phyloP scores from a whole-genome alignment of 2,797 vertebrate genomes.

The Typhlichthys eigenmanni region DNA sequence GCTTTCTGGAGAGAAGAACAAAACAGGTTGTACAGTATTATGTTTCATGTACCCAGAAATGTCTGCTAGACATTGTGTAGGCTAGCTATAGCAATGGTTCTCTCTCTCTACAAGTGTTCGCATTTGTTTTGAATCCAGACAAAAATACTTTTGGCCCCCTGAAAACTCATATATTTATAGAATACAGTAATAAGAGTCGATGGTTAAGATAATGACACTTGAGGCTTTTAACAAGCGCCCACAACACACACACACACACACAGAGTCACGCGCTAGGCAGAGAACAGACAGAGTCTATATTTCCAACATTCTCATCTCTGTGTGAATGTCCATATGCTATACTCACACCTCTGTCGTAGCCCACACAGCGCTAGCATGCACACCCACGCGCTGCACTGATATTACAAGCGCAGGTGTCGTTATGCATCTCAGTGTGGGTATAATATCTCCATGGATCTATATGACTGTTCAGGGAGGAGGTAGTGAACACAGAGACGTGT shows the following conservation, averaged over 20 bases:
- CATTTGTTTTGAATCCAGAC: no score
- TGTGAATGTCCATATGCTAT: constrained; percentile 53
- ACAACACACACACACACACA: not conserved
- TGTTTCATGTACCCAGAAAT: not conserved
- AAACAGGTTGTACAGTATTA: not conserved
- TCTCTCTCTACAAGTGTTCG: no score
- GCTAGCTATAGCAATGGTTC: not conserved
- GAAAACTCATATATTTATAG: no score
- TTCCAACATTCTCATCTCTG: constrained; percentile 37
- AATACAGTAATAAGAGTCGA: no score
- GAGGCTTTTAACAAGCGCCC: no score
- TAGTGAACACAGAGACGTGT: constrained; percentile 20
- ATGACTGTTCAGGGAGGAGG: constrained; percentile 44
- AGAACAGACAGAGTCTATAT: not conserved
- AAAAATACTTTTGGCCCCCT: no score
- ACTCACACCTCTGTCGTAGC: constrained; percentile 64
- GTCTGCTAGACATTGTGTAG: not conserved
- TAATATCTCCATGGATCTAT: constrained; percentile 62
- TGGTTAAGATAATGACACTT: no score
- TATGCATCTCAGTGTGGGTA: constrained; percentile 60
- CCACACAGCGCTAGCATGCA: constrained; percentile 69
- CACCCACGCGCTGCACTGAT: constrained; percentile 57
- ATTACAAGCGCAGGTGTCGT: constrained; percentile 59
- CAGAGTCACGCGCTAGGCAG: not conserved
- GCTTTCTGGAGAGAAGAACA: not conserved